phyloP scores from a whole-genome alignment of 2,797 vertebrate genomes.

The Gallirallus australis region DNA sequence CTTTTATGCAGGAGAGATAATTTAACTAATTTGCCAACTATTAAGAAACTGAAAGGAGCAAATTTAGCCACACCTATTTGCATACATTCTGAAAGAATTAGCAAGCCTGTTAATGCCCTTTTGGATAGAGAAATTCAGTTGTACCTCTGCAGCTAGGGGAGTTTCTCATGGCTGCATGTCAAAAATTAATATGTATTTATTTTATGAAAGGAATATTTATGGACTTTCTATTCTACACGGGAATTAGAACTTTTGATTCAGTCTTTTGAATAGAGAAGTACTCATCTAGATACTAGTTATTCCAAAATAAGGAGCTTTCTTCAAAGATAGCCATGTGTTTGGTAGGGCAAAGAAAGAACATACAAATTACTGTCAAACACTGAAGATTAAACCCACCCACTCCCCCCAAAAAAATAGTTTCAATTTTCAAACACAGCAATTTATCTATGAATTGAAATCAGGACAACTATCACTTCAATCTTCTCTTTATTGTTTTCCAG shows the following conservation, averaged over 20 bases:
- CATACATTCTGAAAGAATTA: background rate
- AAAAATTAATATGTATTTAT: background rate
- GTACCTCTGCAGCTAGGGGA: background rate
- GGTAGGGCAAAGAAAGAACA: background rate
- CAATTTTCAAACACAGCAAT: background rate
- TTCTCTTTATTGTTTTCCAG: background rate
- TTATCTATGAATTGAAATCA: background rate
- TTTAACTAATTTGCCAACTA: background rate
- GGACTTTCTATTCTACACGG: background rate
- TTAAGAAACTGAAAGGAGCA: background rate
- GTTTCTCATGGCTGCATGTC: background rate
- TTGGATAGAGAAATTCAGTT: background rate
- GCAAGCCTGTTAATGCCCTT: background rate
- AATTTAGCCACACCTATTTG: background rate
- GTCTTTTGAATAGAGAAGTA: slow-evolving; percentile 26
- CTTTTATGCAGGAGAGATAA: background rate
- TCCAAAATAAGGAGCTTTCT: background rate
- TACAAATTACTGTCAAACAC: background rate
- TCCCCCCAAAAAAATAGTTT: background rate
- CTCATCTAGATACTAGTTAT: background rate
- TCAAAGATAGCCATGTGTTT: background rate
- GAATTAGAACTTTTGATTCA: slow-evolving; percentile 2
- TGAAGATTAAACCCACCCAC: background rate
- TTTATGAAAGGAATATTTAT: background rate
- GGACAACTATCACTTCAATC: background rate